Percentiles rank a stretch among this genome's conserved stretches.
These are phyloP conservation scores for Aporophyla nigra DNA, from an alignment of 2,888 invertebrate species.

Conservation along the genomic window DNA sequence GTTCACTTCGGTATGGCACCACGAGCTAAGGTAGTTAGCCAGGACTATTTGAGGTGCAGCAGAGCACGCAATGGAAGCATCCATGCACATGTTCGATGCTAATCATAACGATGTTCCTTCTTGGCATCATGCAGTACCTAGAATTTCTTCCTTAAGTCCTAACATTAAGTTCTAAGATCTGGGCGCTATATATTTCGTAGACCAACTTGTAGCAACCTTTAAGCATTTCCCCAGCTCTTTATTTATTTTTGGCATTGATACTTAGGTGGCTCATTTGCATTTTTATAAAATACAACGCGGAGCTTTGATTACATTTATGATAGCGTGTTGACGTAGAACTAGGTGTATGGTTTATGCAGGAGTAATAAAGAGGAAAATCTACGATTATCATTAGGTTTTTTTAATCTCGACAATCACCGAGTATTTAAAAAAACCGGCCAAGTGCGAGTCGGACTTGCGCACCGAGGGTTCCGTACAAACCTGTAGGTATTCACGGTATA, in stretches of 20 bases:
- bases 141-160: neutral
- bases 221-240: conserved; percentile 6
- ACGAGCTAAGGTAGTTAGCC: conserved; percentile 27
- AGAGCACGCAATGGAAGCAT: neutral
- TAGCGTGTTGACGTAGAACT: conserved; percentile 4
- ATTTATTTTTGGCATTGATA: conserved; percentile 19
- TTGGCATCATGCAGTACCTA: neutral
- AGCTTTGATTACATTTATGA: conserved; percentile 29
- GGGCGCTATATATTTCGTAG: neutral
- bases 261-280: conserved; percentile 31
- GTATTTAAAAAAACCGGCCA: too few species aligned
- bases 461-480: too few species aligned
- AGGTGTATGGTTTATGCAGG: neutral
- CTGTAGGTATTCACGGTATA: too few species aligned
- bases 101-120: conserved; percentile 21
- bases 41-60: neutral
- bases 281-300: conserved; percentile 26
- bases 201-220: conserved; percentile 7
- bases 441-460: too few species aligned
- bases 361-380: neutral
- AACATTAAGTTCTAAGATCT: neutral
- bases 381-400: neutral
- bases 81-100: neutral
- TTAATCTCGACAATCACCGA: too few species aligned
- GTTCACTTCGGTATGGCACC: conserved; percentile 48